Evolutionary conservation across 2,888 invertebrate species (phyloP).

Genomic region (Scaptomyza polygonia): DNA sequence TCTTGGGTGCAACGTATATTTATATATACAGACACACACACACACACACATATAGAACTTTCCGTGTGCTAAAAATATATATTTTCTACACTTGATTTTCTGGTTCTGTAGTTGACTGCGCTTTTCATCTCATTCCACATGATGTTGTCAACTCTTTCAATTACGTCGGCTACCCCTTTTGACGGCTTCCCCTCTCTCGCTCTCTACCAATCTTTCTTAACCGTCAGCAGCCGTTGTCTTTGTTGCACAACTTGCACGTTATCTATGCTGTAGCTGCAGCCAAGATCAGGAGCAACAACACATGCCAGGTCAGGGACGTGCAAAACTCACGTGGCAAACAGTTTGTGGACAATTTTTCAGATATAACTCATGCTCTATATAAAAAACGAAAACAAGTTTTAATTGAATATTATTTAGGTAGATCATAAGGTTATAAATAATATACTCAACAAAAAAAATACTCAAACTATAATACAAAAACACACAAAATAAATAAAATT

Average conservation of each 20-base stretch:
- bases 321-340: constrained; percentile 1
- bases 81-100: constrained; percentile 56
- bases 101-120: constrained; percentile 18
- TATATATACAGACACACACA: constrained; percentile 2
- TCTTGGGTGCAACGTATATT: constrained; percentile 9
- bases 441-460: no score
- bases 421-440: no score
- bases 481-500: no score
- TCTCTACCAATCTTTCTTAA: not conserved
- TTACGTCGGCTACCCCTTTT: not conserved
- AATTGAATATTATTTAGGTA: no score
- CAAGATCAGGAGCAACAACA: constrained; percentile 42
- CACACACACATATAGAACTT: constrained; percentile 12
- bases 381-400: no score
- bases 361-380: no score
- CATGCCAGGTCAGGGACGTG: constrained; percentile 38
- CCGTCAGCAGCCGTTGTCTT: constrained; percentile 4
- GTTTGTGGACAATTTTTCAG: no score
- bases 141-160: constrained; percentile 12
- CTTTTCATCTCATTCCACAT: constrained; percentile 12
- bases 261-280: constrained; percentile 25
- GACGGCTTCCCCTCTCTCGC: not conserved
- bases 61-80: constrained; percentile 46
- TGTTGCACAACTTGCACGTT: constrained; percentile 9
- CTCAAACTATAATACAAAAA: no score